Base-by-base conservation (phyloP, 64 coral and sea anemone genomes). In the Pocillopora damicornis region DNA sequence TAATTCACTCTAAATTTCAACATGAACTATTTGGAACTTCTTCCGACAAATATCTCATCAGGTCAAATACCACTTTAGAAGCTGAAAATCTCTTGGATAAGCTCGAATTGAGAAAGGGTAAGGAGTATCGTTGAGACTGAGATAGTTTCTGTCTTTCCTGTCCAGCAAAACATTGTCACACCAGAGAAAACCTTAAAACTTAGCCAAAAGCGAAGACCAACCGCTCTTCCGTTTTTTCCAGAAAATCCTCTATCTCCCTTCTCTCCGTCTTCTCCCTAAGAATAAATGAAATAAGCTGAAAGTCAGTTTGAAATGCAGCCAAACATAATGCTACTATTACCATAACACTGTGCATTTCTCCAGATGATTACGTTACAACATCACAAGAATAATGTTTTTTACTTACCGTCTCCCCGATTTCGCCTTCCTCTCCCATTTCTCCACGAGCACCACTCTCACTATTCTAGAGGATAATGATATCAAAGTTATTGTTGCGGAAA, bases 181-280 rank as follows among this genome's bases (percentile, higher is more conserved):
- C 15, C 9, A 71, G 67, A 71, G 67, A 23, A 11, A 30, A 25
- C 16, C 64, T 71, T 11, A n/a, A n/a, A n/a, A 30, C 1, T 71
- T 23, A 23, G 5, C 3, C 1, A 77, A 60, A 60, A 1, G 10
- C n/a, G 57, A 58, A 12, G 15, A 73, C 38, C 25, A 13, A 85
- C 81, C 64, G 56, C 72, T 85, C 81, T 11, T 73, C 64, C 81
- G 37, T 85, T 85, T 71, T 35, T 85, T n/a, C 81, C 81, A 85
- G 64, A 2, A 72, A 45, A 85, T 57, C 81, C 81, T 85, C 81
- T 71, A n/a, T 3, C 26, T 71, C 81, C 81, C 36, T 85, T 85
- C n/a, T 85, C 81, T 2, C 81, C 81, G 51, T 56, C 20, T 73
- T 85, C 65, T 45, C 81, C 81, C 81, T 85, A 42, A 58, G 23